Evolutionary conservation across 1,140 invertebrate species (phyloP), one percentile per base, ranked within the genome.

Genomic region (Zaprionus gabonicus): DNA sequence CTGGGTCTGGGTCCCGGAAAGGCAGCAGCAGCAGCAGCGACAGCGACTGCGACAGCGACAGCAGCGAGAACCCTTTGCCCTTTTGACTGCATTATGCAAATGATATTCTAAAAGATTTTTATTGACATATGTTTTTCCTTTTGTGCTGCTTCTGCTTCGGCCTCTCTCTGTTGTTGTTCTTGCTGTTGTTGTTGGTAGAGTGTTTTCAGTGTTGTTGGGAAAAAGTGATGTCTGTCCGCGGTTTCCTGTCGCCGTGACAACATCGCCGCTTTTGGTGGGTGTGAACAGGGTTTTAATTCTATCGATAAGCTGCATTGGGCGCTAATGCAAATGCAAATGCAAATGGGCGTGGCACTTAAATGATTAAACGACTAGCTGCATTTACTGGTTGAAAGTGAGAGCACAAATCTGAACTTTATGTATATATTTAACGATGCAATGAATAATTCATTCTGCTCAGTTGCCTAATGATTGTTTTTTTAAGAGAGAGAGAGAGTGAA

Each of bases 51-150:
- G 28, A 28, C 70, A 81, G 78, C 63, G 68, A 70, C 64, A 71
- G 55, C 69, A 70, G 44, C 71, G 76, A 55, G 36, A 53, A 28
- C 72, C 72, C 58, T 75, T 88, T 88, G 86, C 85, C 85, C 85
- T 90, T 90, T 90, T 90, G 85, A 90, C 85, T 90, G 85, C 85
- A 90, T 90, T 90, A 90, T 90, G 85, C 81, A 90, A 90, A 90
- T 90, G 82, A 66, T 62, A 59, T 69, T 73, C 78, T 67, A 68
- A 84, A 74, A 81, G 83, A 86, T 85, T 90, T 90, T 90, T 90
- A 90, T 90, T 90, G 85, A 90, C 85, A 90, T 90, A 90, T 90
- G 81, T 90, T 90, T 90, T 79, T 80, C 65, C 65, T 73, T 66
- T 76, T 65, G 56, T 78, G 57, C 41, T 44, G 20, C 36, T 69